Conservation (phyloP, 2,797 vertebrate genomes). For the Sebastes elongatus region DNA sequence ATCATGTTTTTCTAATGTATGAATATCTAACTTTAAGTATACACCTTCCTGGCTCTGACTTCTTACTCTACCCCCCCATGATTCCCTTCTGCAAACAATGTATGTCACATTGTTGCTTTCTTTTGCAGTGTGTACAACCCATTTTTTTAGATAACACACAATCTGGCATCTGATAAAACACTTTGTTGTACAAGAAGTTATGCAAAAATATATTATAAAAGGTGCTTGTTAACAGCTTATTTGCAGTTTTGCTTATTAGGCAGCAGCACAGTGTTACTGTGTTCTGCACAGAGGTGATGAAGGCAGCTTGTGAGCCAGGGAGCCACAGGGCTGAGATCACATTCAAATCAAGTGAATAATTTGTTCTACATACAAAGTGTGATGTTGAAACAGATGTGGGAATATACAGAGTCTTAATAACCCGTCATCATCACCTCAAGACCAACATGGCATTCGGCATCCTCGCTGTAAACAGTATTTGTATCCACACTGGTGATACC, state of each 20-base stretch:
- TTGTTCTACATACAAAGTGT: not conserved
- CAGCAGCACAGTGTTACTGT: not conserved
- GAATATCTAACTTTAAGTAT: not conserved
- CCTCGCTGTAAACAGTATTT: not conserved
- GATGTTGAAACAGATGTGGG: slow-evolving; percentile 7
- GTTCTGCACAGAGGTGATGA: not conserved
- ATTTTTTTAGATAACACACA: not conserved
- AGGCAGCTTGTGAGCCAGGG: not conserved
- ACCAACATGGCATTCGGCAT: not conserved
- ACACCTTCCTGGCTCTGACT: not conserved
- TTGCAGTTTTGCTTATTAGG: not conserved
- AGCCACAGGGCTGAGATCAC: slow-evolving; percentile 15
- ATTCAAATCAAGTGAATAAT: slow-evolving; percentile 16
- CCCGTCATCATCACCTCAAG: not conserved
- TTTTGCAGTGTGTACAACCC: not conserved
- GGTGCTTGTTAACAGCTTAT: not conserved
- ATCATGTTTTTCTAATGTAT: not conserved
- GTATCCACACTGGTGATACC: not conserved
- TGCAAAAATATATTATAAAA: not conserved
- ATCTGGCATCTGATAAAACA: not conserved
- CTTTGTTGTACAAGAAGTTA: not conserved
- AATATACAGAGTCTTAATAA: not conserved
- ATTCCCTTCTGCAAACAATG: not conserved
- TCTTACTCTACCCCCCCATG: not conserved
- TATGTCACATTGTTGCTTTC: not conserved